These are phyloP conservation scores for Geodia barretti DNA, from an alignment of 37 sponge, comb jelly and placozoan genomes.

Conservation along the genomic window DNA sequence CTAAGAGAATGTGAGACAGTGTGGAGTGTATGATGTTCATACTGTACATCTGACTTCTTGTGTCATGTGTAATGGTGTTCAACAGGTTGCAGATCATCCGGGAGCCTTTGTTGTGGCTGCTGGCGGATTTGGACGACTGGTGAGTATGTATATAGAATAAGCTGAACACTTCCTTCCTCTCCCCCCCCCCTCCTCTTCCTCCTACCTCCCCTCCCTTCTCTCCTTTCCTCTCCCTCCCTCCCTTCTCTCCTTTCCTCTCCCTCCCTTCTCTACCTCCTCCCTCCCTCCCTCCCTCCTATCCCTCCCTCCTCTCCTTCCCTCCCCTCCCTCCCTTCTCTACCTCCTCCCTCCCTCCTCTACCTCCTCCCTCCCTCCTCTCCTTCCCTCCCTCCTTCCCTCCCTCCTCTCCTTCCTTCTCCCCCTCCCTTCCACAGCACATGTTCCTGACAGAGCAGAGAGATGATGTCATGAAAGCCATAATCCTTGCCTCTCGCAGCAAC, in stretches of 20 bases:
- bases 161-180: too few species aligned
- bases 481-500: conserved; percentile 26
- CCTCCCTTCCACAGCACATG: conserved; percentile 73
- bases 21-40: too few species aligned
- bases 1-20: too few species aligned
- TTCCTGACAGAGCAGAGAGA: conserved; percentile 79
- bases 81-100: conserved; percentile 83
- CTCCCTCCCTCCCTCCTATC: conserved; percentile 15
- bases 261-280: conserved; percentile 13
- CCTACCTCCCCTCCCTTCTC: too few species aligned
- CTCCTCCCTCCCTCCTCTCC: too few species aligned
- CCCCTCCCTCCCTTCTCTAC: conserved; percentile 4
- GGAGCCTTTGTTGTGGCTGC: conserved; percentile 85
- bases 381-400: not conserved
- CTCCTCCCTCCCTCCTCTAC: not conserved
- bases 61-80: not conserved
- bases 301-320: not conserved
- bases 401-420: conserved; percentile 2
- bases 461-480: conserved; percentile 65
- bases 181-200: too few species aligned
- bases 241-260: too few species aligned
- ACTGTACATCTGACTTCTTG: too few species aligned
- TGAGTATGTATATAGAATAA: too few species aligned
- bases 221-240: too few species aligned
- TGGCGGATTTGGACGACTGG: conserved; percentile 79